Percentiles rank a stretch among this genome's conserved stretches.
These are phyloP conservation scores for Magallana nippona DNA, from an alignment of 2,888 invertebrate species.

Conservation along the genomic window DNA sequence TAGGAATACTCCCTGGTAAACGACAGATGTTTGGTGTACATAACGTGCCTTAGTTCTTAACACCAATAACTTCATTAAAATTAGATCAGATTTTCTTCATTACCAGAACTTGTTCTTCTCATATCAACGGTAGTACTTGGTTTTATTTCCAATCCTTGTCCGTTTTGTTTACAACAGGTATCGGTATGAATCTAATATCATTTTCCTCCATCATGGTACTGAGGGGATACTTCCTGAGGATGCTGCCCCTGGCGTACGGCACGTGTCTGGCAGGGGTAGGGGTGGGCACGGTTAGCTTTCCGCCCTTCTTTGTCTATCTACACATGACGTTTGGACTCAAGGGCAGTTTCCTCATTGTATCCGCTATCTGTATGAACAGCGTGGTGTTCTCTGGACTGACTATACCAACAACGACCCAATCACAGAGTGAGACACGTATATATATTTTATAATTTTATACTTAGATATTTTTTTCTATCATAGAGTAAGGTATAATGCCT, in stretches of 20 bases:
- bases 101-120: too few species aligned
- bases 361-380: not conserved
- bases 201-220: not conserved
- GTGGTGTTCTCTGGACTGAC: not conserved
- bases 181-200: not conserved
- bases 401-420: not conserved
- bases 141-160: not conserved
- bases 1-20: not conserved
- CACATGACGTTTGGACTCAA: not conserved
- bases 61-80: too few species aligned
- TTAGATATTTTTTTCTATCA: too few species aligned
- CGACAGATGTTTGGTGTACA: too few species aligned
- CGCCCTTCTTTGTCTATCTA: not conserved
- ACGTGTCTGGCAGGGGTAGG: not conserved
- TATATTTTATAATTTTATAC: not conserved
- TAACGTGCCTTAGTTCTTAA: too few species aligned
- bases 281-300: not conserved
- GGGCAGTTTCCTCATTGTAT: not conserved
- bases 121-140: too few species aligned
- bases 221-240: slow-evolving; percentile 15
- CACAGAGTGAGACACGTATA: not conserved
- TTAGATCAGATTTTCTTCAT: too few species aligned
- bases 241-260: not conserved
- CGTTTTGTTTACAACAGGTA: not conserved
- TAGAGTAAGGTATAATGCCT: too few species aligned